Evolutionary conservation across 2,113 vertebrate genomes (phyloP), one percentile per base, ranked within the genome.

Genomic region (Callocephalon fimbriatum): DNA sequence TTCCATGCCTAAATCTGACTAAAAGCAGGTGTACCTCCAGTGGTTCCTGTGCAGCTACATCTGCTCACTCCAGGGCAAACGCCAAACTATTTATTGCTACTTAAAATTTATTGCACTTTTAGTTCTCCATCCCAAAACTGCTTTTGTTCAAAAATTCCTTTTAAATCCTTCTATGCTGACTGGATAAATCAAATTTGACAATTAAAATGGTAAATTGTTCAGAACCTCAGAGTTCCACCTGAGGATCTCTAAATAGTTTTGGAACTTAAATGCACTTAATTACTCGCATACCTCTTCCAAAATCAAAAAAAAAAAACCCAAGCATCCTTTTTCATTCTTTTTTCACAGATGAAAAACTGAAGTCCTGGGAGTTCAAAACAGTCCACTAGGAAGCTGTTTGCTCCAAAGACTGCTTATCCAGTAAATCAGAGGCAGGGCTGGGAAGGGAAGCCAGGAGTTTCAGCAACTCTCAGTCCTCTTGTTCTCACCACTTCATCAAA

Each of bases 101-200:
- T 94, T 84, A 91, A 93, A 96, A 91, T 97, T 97, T 95, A 96
- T 59, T 94, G 73, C 94, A 72, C 75, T 97, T 93, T 91, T 45
- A 95, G 76, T 75, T 68, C 47, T 88, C 65, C 73, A 71, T 86
- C 61, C 65, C 21, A 0, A 95, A 95, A 92, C 58, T 68, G 51
- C 79, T 92, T 96, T 97, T 95, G 83, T 96, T 91, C 61, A 95
- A 81, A 94, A 94, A 90, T 81, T 96, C 92, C 58, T 95, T 96
- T 96, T 35, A 91, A 92, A 95, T 87, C 88, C 65, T 86, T 77
- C 82, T 78, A 40, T 37, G 65, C 82, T 53, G 75, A 86, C 82
- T 54, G 76, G 35, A 94, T 95, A 97, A 95, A 96, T 93, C 88
- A 94, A 86, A 81, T 26, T 76, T 92, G 92, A 93, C 95, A 94